These are phyloP conservation scores for Antheraea pernyi DNA, from an alignment of 1,140 invertebrate genomes.

Conservation along the genomic window DNA sequence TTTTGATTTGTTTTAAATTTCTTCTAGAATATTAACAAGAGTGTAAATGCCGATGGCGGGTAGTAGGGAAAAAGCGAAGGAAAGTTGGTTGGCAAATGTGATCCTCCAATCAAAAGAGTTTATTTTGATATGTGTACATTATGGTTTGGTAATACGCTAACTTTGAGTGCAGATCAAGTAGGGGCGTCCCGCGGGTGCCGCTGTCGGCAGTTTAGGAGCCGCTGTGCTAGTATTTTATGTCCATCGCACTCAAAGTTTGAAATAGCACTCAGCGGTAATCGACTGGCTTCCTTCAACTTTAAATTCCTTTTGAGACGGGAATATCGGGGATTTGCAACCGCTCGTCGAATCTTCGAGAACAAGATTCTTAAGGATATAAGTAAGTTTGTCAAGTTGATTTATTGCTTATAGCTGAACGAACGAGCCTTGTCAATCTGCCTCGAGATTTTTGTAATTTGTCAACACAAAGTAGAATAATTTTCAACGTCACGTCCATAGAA, in stretches of 20 bases:
- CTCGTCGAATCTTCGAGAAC: not conserved
- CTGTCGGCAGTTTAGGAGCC: not conserved
- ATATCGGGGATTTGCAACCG: constrained; percentile 6
- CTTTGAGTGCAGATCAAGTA: no score
- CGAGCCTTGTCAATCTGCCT: not conserved
- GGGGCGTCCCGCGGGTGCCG: not conserved
- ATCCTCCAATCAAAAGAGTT: no score
- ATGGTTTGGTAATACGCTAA: no score
- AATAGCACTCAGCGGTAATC: constrained; percentile 12
- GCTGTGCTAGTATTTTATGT: not conserved
- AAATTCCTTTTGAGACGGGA: not conserved
- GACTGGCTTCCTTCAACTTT: constrained; percentile 9
- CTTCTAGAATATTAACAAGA: no score
- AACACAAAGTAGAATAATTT: not conserved
- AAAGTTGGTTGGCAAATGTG: no score
- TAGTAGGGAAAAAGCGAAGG: no score
- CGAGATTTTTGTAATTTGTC: not conserved
- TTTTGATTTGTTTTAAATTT: no score
- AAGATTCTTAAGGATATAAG: not conserved
- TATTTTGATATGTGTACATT: not conserved
- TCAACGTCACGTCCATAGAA: not conserved
- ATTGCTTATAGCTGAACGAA: not conserved
- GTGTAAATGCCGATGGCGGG: no score
- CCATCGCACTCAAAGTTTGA: not conserved
- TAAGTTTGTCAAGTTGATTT: constrained; percentile 3